Evolutionary conservation across 2,797 vertebrate species (phyloP), one percentile per base, ranked within the genome.

Genomic region (Dicrostonyx torquatus): DNA sequence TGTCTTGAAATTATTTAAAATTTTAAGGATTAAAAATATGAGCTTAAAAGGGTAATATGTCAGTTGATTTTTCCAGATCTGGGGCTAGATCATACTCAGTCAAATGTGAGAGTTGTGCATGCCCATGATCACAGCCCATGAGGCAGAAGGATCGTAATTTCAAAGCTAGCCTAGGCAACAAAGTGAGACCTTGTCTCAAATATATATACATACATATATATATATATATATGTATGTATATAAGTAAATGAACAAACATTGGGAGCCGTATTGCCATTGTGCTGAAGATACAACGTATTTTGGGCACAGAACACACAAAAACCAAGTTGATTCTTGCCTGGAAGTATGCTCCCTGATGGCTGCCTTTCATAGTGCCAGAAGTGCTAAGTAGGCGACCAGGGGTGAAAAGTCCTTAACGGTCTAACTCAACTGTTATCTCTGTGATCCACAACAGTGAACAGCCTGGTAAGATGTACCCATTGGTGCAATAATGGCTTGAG

Each of bases 1-100:
- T 50, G 29, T 86, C 72, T 87, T 94, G 77, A 86, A 80, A 89
- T 72, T 82, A 83, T 11, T 43, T 66, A 94, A 77, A 72, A 31
- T 73, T 93, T 6, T 93, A 50, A 93, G 29, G 86, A 93, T 73
- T n/a, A 62, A 80, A 89, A 77, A 90, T 20, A 18, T 73, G 24
- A 87, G 1, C 55, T 90, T 48, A 83, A 79, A 94, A 34, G 5
- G 24, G 22, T 37, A 88, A 64, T n/a, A 53, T 17, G 9, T 37
- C 75, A 84, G 22, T 90, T 82, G 83, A 77, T 88, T 91, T 83
- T 84, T 53, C 20, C 20, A 29, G 26, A 34, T 24, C 45, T 92
- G 5, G 73, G 13, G 43, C 68, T 70, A 91, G 78, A 80, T 43
- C 34, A 64, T 6, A 58, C 37, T 18, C 22, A n/a, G 62, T 79